phyloP scores from a whole-genome alignment of 2,888 invertebrate species.

The Athalia rosae region DNA sequence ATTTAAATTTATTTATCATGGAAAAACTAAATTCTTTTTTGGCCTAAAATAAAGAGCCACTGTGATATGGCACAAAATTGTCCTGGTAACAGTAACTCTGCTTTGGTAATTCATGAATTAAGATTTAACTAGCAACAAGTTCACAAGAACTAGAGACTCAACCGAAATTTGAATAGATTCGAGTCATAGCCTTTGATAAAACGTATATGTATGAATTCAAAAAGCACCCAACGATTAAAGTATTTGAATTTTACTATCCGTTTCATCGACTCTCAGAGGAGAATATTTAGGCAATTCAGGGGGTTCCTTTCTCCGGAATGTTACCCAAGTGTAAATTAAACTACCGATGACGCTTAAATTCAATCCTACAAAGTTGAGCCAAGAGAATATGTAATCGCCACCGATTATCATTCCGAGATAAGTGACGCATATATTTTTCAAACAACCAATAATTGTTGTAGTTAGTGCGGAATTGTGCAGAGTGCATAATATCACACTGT shows the following conservation, averaged over 20 bases:
- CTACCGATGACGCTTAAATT: slow-evolving; percentile 95
- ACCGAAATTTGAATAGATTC: not conserved
- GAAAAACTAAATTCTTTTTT: slow-evolving; percentile 17
- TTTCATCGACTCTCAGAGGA: slow-evolving; percentile 58
- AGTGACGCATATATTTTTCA: slow-evolving; percentile 98
- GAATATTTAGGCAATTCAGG: slow-evolving; percentile 63
- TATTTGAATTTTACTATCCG: slow-evolving; percentile 68
- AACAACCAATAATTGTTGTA: slow-evolving; percentile 97
- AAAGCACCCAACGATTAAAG: slow-evolving; percentile 64
- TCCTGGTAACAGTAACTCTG: slow-evolving; percentile 57
- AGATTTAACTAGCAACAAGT: slow-evolving; percentile 24
- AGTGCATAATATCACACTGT: slow-evolving; percentile 96
- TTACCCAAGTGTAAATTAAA: slow-evolving; percentile 90
- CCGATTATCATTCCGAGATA: slow-evolving; percentile 99
- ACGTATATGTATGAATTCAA: slow-evolving; percentile 1
- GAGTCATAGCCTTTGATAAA: not conserved
- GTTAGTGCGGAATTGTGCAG: slow-evolving; percentile 98
- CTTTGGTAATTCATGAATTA: slow-evolving; percentile 57
- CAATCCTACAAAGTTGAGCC: slow-evolving; percentile 95
- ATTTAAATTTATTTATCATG: not conserved
- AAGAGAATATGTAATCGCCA: slow-evolving; percentile 97
- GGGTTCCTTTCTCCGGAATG: slow-evolving; percentile 81
- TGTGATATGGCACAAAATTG: slow-evolving; percentile 54
- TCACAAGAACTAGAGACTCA: not conserved
- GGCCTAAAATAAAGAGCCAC: slow-evolving; percentile 51